Base-by-base conservation (phyloP, 2,888 invertebrate genomes). In the Eupithecia subfuscata region DNA sequence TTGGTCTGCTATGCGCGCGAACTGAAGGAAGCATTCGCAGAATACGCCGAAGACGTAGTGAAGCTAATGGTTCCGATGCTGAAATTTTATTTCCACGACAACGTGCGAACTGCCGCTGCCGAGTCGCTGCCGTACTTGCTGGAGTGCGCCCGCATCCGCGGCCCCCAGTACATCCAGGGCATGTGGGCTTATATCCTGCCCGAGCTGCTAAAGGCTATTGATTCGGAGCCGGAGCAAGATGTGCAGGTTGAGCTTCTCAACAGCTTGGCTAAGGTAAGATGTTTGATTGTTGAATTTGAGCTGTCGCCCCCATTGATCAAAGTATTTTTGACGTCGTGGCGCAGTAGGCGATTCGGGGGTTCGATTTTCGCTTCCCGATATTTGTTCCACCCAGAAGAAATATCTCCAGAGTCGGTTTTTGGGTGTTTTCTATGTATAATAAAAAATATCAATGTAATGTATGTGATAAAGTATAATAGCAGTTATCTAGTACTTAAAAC, bases 1-100 rank as follows among this genome's bases (percentile, higher is more conserved):
- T 94, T 99, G 74, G 98, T 99, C 14, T 99, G 98, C 90, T 99
- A 98, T 87, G 99, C 99, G 0, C 96, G 98, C 43, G 99, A 99
- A 90, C 95, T 99, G 75, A 98, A 98, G 88, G 98, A 98, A 85
- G 97, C 97, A 5, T 95, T 95, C 79, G 92, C 94, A 0, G 94
- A 94, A 77, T 95, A 95, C 80, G 95, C 96, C 87, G 86, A 96
- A 93, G 86, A 98, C 94, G 95, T 97, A 2, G 97, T 98, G 0
- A 96, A 97, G 85, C 95, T 98, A 64, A 97, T 98, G 97, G 97
- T 98, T 79, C 98, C 98, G 0, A 96, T 98, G 96, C 95, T 99
- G 76, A 98, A 98, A 92, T 99, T 99, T 90, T 98, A 98, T 90
- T 98, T 98, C 95, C 98, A 98, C 89, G 98, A 98, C 87, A 97